Evolutionary conservation across 1,140 invertebrate genomes (phyloP).

Genomic region (Chrysoperla carnea): DNA sequence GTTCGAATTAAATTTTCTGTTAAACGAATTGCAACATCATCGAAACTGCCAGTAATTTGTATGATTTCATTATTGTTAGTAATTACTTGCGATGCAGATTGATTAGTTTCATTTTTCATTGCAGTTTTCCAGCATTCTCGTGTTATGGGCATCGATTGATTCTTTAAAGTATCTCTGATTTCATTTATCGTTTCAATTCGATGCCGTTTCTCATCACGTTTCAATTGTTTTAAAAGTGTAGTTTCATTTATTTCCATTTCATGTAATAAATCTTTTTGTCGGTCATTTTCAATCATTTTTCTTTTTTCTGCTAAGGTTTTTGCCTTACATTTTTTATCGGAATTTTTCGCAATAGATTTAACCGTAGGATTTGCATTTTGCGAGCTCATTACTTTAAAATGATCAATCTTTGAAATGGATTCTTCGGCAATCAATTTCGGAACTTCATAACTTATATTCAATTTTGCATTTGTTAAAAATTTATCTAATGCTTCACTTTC

Average conservation of each 20-base stretch:
- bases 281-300: slow-evolving; percentile 12
- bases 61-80: slow-evolving; percentile 4
- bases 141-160: neutral
- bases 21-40: neutral
- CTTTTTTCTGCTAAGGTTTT: slow-evolving; percentile 21
- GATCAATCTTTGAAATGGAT: neutral
- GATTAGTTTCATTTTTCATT: neutral
- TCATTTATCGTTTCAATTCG: slow-evolving; percentile 3
- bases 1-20: neutral
- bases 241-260: slow-evolving; percentile 1
- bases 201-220: slow-evolving; percentile 3
- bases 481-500: slow-evolving; percentile 14
- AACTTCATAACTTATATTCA: slow-evolving; percentile 17
- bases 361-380: slow-evolving; percentile 1
- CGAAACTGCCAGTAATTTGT: slow-evolving; percentile 4
- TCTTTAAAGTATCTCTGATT: neutral
- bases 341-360: slow-evolving; percentile 4
- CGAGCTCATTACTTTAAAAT: too few species aligned
- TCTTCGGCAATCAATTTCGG: slow-evolving; percentile 16
- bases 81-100: slow-evolving; percentile 1
- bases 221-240: neutral
- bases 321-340: slow-evolving; percentile 10
- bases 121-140: neutral
- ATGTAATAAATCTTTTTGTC: neutral
- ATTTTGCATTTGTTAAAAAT: slow-evolving; percentile 12